Evolutionary conservation across 2,113 vertebrate species (phyloP).

Genomic region (Desmodus rotundus): DNA sequence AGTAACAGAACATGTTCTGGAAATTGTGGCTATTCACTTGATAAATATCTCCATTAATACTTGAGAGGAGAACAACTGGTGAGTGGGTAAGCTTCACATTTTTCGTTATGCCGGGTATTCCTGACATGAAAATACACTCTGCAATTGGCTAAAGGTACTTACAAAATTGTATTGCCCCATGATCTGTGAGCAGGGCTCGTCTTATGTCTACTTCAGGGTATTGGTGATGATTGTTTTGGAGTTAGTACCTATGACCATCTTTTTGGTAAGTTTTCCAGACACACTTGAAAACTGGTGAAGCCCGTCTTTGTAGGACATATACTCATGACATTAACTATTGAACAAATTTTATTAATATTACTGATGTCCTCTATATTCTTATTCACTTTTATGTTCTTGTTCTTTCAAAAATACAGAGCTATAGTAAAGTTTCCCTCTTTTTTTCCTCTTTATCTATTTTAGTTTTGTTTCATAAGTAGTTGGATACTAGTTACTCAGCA

Average conservation of each 20-base stretch:
- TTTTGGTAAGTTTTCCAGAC: neutral
- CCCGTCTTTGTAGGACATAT: neutral
- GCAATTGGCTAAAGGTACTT: neutral
- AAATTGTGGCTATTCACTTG: neutral
- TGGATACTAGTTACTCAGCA: neutral
- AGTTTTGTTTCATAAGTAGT: neutral
- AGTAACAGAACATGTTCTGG: neutral
- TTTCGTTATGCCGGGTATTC: neutral
- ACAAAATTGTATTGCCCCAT: neutral
- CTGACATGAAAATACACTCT: neutral
- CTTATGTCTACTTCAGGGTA: neutral
- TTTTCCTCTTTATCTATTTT: neutral
- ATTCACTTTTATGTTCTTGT: neutral
- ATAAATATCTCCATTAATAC: neutral
- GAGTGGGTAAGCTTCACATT: neutral
- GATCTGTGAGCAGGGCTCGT: neutral
- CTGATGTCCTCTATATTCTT: neutral
- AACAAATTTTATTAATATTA: neutral
- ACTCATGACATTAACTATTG: neutral
- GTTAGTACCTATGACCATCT: neutral
- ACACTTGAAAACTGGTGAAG: neutral
- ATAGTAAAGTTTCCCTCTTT: neutral
- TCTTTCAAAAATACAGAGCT: neutral
- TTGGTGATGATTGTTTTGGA: neutral
- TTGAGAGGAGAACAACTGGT: neutral